A percentile compares a stretch with the other conserved stretches of the same genome.
Evolutionary conservation across 2,113 vertebrate genomes (phyloP).

Genomic region (human): DNA sequence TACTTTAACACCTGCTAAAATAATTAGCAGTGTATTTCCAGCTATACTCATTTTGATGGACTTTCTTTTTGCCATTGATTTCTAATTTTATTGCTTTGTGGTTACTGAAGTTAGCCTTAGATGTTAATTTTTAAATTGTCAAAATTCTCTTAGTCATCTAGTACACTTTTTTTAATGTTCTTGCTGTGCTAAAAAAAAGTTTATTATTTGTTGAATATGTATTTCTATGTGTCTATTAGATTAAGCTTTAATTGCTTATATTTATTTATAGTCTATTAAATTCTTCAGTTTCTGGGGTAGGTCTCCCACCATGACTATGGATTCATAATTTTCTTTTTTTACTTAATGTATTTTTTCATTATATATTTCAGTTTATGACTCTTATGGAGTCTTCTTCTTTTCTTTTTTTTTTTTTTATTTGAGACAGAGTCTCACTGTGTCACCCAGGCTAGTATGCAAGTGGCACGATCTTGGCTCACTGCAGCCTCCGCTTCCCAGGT

Average conservation of each 20-base stretch:
- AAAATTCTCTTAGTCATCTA: neutral
- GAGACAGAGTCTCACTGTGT: too few relatives aligned
- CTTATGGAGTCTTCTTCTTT: too few relatives aligned
- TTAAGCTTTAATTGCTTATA: neutral
- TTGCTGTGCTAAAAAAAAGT: too few relatives aligned
- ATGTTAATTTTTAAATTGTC: neutral
- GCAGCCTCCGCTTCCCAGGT: too few relatives aligned
- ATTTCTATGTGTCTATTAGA: neutral
- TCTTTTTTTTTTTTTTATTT: too few relatives aligned
- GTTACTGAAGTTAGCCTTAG: neutral
- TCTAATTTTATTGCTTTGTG: neutral
- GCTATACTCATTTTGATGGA: neutral
- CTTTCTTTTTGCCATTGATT: neutral
- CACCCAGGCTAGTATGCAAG: too few relatives aligned
- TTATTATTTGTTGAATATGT: neutral
- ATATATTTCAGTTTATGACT: neutral
- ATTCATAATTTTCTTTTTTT: rapidly evolving
- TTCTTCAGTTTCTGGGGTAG: too few relatives aligned
- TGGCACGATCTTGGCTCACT: too few relatives aligned
- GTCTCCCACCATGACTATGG: rapidly evolving
- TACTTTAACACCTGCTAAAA: neutral
- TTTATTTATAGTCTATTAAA: neutral
- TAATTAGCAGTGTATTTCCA: too few relatives aligned
- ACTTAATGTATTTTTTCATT: neutral
- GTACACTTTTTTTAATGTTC: neutral